Percentiles rank a stretch among this genome's conserved stretches.
Evolutionary conservation across 1,140 invertebrate species (phyloP).

Genomic region (Psix sp.): DNA sequence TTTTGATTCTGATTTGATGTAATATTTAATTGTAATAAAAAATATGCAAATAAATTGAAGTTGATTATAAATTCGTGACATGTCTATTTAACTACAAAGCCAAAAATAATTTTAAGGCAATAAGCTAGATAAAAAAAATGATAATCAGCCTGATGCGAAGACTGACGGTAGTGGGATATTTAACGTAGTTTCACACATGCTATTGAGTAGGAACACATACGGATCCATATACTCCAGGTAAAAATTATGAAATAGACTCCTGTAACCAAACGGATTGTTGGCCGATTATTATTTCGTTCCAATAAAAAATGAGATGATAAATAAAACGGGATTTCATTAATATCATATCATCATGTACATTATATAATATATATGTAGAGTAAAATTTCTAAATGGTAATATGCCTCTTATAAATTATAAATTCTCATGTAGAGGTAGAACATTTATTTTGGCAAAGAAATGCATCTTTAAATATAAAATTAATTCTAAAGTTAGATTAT

Average conservation of each 20-base stretch:
- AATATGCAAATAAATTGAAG: slow-evolving; percentile 12
- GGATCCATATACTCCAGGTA: slow-evolving; percentile 78
- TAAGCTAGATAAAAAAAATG: slow-evolving; percentile 67
- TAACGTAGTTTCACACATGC: slow-evolving; percentile 78
- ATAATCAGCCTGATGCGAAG: slow-evolving; percentile 75
- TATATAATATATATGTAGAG: too few species aligned
- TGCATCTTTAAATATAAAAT: too few species aligned
- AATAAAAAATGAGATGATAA: slow-evolving; percentile 68
- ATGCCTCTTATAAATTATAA: too few species aligned
- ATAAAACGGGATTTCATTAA: too few species aligned
- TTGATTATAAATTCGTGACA: too few species aligned
- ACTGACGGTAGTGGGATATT: slow-evolving; percentile 77
- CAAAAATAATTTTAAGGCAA: slow-evolving; percentile 32
- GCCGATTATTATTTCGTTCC: slow-evolving; percentile 73
- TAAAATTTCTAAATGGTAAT: too few species aligned
- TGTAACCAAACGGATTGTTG: slow-evolving; percentile 75
- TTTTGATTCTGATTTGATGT: slow-evolving; percentile 2
- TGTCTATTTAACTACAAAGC: slow-evolving; percentile 65
- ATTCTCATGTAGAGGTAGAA: too few species aligned
- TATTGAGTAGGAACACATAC: slow-evolving; percentile 78
- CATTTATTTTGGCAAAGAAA: too few species aligned
- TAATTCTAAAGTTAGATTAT: too few species aligned
- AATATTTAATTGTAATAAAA: background rate
- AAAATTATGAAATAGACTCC: slow-evolving; percentile 78
- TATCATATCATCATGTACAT: too few species aligned